Base-by-base conservation (phyloP, 2,888 invertebrate genomes). In the Drosophila monieri region DNA sequence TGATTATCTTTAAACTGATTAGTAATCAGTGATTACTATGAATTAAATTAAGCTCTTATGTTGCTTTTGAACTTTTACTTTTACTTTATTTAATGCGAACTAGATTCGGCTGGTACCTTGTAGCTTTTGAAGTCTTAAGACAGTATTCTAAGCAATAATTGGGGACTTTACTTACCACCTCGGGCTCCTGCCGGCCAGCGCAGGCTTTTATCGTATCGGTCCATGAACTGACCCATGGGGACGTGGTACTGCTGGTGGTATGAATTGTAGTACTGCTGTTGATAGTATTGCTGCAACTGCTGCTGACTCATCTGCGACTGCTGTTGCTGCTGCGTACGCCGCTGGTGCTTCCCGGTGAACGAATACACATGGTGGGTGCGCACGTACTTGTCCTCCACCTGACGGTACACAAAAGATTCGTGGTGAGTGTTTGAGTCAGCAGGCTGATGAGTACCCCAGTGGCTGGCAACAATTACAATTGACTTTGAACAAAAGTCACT, bases 361-460 rank as follows among this genome's bases (percentile, higher is more conserved):
- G 90, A 88, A 70, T 84, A 90, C 21, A 88, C 88, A 53, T 92
- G 92, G 77, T 91, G 91, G 32, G 91, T 90, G 68, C 91, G 91
- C 44, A 91, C 89, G 72, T 85, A 88, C 77, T 91, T 91, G 60
- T 91, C 91, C 73, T 92, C 92, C 73, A 92, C 91, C 92, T 92
- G 87, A 71, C 37, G 57, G 56, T 32, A 39, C 32, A 62, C 61
- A 61, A 61, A 62, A 39, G 30, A 60, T 39, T 55, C 39, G 41
- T 32, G 35, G 8, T 30, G 12, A 37, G 43, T 3, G 18, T 9
- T 48, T 66, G 18, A 58, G 37, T 68, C 32, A 23, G 60, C 12
- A 27, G 44, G 44, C 27, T 32, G 49, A 46, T 54, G 41, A 48
- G 54, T 47, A 18, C 35, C 35, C 35, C n/a, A 35, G 14, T 35